Conservation (phyloP, 2,113 vertebrate genomes). For the Neogobius melanostomus region DNA sequence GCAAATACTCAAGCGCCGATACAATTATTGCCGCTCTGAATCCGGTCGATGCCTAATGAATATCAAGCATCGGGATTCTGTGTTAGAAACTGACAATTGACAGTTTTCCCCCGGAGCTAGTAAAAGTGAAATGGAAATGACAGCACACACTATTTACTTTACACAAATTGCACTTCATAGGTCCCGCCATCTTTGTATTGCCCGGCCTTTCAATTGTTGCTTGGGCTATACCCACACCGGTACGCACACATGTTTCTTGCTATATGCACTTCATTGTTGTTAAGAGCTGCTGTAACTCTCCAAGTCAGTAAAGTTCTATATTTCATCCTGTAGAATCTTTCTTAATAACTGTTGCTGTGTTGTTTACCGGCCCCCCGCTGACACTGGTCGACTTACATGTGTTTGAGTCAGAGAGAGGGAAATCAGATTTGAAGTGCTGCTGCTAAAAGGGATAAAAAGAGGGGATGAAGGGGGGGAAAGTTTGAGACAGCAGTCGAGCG, state of each 20-base stretch:
- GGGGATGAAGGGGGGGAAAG: conserved; percentile 20
- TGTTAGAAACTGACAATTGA: neutral
- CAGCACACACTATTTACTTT: neutral
- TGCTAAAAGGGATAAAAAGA: conserved; percentile 5
- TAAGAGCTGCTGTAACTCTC: no score
- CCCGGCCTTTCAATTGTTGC: no score
- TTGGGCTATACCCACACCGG: no score
- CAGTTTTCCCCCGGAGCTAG: neutral
- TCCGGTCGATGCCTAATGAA: conserved; percentile 2
- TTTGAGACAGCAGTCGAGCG: conserved; percentile 44
- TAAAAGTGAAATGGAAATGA: neutral
- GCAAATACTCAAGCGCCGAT: neutral
- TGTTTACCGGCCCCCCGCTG: neutral
- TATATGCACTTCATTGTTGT: no score
- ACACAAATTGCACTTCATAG: no score
- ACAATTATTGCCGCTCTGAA: neutral
- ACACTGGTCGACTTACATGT: neutral
- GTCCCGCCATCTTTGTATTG: no score
- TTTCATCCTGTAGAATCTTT: neutral
- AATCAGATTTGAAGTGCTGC: conserved; percentile 14
- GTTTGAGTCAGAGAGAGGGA: conserved; percentile 10
- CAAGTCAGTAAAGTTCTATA: no score
- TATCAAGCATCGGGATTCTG: neutral
- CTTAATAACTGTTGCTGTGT: conserved; percentile 1
- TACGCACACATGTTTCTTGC: no score